Percentiles rank a stretch among this genome's conserved stretches.
These are phyloP conservation scores for Smutsia temminckii DNA, from an alignment of 2,797 vertebrate genomes.

Conservation along the genomic window DNA sequence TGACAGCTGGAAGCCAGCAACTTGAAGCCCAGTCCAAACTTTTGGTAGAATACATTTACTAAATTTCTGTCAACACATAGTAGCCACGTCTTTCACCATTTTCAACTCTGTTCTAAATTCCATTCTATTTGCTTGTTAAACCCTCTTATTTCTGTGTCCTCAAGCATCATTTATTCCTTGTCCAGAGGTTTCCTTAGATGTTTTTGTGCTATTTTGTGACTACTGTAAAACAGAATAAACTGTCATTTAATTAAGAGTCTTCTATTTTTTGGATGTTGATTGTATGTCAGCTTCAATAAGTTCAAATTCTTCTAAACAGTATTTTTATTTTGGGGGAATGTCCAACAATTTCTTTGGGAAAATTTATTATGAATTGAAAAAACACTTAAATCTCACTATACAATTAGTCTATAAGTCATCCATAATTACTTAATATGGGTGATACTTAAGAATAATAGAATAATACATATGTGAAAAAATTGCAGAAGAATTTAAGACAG, in stretches of 20 bases:
- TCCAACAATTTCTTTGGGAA: neutral
- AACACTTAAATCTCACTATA: neutral
- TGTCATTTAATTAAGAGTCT: neutral
- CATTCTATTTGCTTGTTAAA: neutral
- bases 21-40: neutral
- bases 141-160: neutral
- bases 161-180: neutral
- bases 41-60: neutral
- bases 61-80: neutral
- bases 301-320: neutral
- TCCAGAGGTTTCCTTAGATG: constrained; percentile 24
- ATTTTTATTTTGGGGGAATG: neutral
- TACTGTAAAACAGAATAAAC: neutral
- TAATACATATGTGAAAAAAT: neutral
- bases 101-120: neutral
- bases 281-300: neutral
- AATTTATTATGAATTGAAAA: neutral
- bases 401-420: neutral
- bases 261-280: neutral
- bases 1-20: neutral
- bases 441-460: neutral
- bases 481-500: neutral
- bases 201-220: neutral
- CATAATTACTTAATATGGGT: neutral
- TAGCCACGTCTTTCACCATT: neutral